A percentile compares a stretch with the other conserved stretches of the same genome.
These are phyloP conservation scores for Ptychochromis oligacanthus DNA, from an alignment of 2,113 vertebrate genomes.

Conservation along the genomic window DNA sequence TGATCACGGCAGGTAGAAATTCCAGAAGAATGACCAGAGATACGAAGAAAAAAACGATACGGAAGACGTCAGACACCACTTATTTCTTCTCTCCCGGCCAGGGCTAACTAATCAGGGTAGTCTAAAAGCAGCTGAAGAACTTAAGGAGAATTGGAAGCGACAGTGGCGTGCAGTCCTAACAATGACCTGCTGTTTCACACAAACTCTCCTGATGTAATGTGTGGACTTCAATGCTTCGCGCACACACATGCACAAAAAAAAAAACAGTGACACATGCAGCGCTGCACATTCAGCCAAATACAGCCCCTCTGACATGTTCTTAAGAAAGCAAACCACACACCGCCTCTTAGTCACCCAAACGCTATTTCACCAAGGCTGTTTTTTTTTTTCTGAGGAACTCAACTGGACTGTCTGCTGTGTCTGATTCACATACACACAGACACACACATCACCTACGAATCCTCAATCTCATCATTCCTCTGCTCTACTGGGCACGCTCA, in stretches of 20 bases:
- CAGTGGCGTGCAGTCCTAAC: conserved; percentile 50
- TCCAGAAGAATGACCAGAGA: background rate
- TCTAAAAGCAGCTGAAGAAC: conserved; percentile 19
- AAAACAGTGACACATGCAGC: background rate
- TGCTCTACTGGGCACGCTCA: conserved; percentile 30
- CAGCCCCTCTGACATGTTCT: conserved; percentile 4
- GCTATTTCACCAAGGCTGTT: conserved; percentile 11
- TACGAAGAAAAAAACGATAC: background rate
- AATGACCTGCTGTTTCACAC: conserved; percentile 60
- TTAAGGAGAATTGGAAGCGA: conserved; percentile 42
- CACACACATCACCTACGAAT: conserved; percentile 1
- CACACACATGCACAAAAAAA: conserved; percentile 26
- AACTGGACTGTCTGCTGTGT: conserved; percentile 34
- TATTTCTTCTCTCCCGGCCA: background rate
- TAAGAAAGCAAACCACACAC: conserved; percentile 25
- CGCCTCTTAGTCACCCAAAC: conserved; percentile 26
- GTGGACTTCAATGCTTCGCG: background rate
- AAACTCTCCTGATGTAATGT: conserved; percentile 54
- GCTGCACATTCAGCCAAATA: conserved; percentile 1
- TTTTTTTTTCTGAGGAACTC: background rate
- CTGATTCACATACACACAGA: conserved; percentile 2
- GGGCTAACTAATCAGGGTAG: conserved; percentile 14
- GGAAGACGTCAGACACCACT: background rate
- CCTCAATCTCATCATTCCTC: conserved; percentile 28
- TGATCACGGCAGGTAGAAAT: background rate